Evolutionary conservation across 2,797 vertebrate genomes (phyloP).

Genomic region (Poecile montanus): DNA sequence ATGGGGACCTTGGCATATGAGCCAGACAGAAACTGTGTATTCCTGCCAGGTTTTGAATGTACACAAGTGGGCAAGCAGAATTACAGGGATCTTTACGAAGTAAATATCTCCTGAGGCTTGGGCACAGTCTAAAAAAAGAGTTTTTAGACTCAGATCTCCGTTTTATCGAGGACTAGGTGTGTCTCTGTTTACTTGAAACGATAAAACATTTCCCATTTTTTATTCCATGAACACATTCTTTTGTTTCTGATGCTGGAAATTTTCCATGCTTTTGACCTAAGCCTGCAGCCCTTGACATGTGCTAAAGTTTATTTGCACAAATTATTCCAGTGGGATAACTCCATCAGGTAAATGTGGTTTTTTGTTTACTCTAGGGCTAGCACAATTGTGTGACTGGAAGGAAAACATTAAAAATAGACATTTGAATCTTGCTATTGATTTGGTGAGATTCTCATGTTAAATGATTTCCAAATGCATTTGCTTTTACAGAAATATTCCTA

Average conservation of each 20-base stretch:
- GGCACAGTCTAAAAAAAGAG: constrained; percentile 5
- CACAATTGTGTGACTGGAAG: constrained; percentile 21
- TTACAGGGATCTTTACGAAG: not conserved
- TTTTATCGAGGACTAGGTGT: constrained; percentile 26
- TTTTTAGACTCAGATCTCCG: not conserved
- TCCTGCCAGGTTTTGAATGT: not conserved
- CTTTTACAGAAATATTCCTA: not conserved
- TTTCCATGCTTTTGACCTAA: constrained; percentile 47
- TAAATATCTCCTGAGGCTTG: not conserved
- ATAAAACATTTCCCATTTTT: constrained; percentile 42
- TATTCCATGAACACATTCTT: constrained; percentile 14
- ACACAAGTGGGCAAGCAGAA: not conserved
- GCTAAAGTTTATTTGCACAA: not conserved
- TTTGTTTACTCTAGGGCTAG: not conserved
- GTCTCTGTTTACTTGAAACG: constrained; percentile 31
- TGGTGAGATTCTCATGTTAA: not conserved
- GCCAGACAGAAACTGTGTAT: not conserved
- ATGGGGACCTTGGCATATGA: not conserved
- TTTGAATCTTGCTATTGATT: not conserved
- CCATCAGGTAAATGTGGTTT: not conserved
- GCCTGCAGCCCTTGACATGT: not conserved
- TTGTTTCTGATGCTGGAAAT: constrained; percentile 61
- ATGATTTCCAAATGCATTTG: not conserved
- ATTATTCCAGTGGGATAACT: constrained; percentile 45
- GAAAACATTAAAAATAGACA: constrained; percentile 23